Conservation (phyloP, 2,888 invertebrate species). For the Drosophila atripex region DNA sequence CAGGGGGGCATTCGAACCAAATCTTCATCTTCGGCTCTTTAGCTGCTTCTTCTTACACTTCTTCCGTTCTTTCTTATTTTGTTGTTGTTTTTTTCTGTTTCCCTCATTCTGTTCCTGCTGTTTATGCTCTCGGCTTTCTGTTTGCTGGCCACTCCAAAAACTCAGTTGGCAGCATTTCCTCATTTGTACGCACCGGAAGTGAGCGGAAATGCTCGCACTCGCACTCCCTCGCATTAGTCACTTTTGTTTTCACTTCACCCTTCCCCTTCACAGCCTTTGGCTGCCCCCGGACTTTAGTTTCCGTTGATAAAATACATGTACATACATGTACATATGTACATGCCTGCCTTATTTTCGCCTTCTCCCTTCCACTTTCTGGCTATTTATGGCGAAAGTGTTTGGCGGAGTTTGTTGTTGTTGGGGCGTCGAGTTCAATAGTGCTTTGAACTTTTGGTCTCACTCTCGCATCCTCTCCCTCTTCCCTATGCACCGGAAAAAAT, state of each 20-base stretch:
- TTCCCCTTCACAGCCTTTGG: conserved; percentile 4
- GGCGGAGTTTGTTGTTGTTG: conserved; percentile 41
- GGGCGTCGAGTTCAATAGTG: conserved; percentile 73
- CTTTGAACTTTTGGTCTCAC: conserved; percentile 70
- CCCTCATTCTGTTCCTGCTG: not conserved
- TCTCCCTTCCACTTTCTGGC: conserved; percentile 57
- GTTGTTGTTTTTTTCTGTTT: conserved; percentile 21
- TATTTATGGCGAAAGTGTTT: conserved; percentile 79
- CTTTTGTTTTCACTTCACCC: conserved; percentile 71
- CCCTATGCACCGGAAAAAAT: not conserved
- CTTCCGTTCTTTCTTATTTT: conserved; percentile 8
- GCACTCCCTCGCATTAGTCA: conserved; percentile 65
- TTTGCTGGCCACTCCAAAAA: conserved; percentile 53
- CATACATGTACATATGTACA: not conserved
- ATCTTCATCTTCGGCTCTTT: conserved; percentile 17
- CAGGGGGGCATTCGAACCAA: conserved; percentile 8
- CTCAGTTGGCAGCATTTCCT: conserved; percentile 65
- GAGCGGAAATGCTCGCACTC: conserved; percentile 58
- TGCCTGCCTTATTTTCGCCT: not conserved
- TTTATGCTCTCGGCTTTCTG: not conserved
- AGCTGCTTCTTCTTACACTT: conserved; percentile 9
- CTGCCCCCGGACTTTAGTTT: conserved; percentile 48
- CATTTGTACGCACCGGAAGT: conserved; percentile 78
- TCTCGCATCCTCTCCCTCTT: conserved; percentile 2
- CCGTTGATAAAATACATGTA: conserved; percentile 66